Percentiles rank a stretch among this genome's conserved stretches.
Evolutionary conservation across 2,888 invertebrate genomes (phyloP).

Genomic region (Macrophya alboannulata): DNA sequence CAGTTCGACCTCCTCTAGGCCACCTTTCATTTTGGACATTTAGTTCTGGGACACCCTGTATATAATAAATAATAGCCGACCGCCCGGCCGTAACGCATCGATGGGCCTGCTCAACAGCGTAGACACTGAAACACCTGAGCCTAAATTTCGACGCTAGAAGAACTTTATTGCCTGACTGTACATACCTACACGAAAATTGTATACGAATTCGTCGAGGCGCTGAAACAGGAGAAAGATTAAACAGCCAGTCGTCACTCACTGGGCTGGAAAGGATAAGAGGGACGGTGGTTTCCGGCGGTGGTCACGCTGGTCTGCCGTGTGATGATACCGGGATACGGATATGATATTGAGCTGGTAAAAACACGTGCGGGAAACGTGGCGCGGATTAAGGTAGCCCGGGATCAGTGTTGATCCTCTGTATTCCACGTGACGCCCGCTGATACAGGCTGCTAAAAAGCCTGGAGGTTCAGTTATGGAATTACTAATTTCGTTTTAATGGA

Average conservation of each 20-base stretch:
- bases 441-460: slow-evolving; percentile 2
- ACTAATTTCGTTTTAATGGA: slow-evolving; percentile 22
- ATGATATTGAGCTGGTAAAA: neutral
- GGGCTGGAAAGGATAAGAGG: neutral
- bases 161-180: no score
- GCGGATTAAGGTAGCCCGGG: neutral
- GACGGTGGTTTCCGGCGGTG: neutral
- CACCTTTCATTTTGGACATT: no score
- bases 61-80: no score
- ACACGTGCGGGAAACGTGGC: slow-evolving; percentile 44
- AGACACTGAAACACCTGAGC: no score
- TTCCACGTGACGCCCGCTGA: slow-evolving; percentile 16
- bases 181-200: neutral
- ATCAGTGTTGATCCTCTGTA: neutral
- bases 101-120: no score
- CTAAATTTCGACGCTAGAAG: no score
- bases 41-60: no score
- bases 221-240: neutral
- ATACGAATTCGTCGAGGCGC: neutral
- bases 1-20: no score
- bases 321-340: neutral
- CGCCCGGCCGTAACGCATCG: no score
- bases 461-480: neutral
- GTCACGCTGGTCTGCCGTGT: slow-evolving; percentile 14
- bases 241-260: neutral